A percentile compares a stretch with the other conserved stretches of the same genome.
Evolutionary conservation across 1,140 invertebrate species (phyloP).

Genomic region (Drosophila ohnishii): DNA sequence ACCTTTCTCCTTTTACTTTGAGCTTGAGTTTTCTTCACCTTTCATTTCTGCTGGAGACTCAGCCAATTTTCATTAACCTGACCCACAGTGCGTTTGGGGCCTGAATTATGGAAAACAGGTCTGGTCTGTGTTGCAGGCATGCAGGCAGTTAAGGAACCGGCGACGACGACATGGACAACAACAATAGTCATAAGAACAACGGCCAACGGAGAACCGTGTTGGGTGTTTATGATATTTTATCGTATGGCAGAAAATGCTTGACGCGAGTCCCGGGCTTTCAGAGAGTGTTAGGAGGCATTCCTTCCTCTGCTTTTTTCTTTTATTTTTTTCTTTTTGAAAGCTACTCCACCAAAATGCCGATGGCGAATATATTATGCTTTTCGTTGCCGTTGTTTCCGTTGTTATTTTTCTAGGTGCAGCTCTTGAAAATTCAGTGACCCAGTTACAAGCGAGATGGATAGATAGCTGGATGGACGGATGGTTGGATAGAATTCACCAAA

Average conservation of each 20-base stretch:
- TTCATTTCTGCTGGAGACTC: not conserved
- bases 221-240: constrained; percentile 56
- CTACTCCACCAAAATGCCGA: constrained; percentile 48
- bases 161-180: constrained; percentile 38
- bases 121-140: constrained; percentile 60
- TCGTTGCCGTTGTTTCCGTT: constrained; percentile 36
- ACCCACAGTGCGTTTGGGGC: constrained; percentile 57
- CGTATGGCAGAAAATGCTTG: constrained; percentile 50
- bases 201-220: constrained; percentile 33
- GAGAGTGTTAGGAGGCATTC: constrained; percentile 40
- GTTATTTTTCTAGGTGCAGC: constrained; percentile 70
- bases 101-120: constrained; percentile 77
- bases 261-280: constrained; percentile 29
- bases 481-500: constrained; percentile 41
- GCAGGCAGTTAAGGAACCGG: constrained; percentile 64
- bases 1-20: constrained; percentile 1
- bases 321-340: constrained; percentile 12
- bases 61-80: not conserved
- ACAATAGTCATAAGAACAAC: constrained; percentile 44
- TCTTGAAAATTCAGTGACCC: constrained; percentile 78
- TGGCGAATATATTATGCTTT: constrained; percentile 51
- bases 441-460: constrained; percentile 56
- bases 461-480: constrained; percentile 28
- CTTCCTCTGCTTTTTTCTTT: constrained; percentile 17
- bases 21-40: not conserved